A percentile compares a stretch with the other conserved stretches of the same genome.
Evolutionary conservation across 2,113 vertebrate genomes (phyloP).

Genomic region (Anthoscopus minutus): DNA sequence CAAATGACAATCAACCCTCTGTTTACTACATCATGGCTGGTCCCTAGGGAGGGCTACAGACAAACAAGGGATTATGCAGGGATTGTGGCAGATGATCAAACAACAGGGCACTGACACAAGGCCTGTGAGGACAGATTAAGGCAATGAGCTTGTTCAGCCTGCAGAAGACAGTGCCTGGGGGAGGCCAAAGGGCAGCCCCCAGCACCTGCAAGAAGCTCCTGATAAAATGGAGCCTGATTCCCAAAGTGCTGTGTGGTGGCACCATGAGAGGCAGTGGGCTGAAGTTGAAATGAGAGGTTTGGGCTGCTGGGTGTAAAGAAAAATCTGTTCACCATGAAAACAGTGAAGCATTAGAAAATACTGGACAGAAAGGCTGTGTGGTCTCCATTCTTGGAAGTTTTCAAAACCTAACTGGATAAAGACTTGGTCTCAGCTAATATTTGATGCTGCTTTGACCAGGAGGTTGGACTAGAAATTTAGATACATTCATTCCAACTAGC

Average conservation of each 20-base stretch:
- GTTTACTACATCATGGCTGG: not conserved
- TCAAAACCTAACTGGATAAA: not conserved
- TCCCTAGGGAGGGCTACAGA: not conserved
- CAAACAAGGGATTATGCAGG: not conserved
- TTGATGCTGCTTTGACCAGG: not conserved
- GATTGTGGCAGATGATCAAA: not conserved
- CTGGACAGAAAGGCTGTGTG: not conserved
- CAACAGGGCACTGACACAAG: not conserved
- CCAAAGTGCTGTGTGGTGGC: accelerated
- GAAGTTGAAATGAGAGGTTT: not conserved
- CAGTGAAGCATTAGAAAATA: not conserved
- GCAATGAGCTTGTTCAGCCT: not conserved
- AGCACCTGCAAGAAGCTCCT: not conserved
- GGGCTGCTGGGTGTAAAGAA: not conserved
- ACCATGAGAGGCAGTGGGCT: accelerated
- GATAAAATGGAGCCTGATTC: not conserved
- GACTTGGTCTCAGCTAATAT: not conserved
- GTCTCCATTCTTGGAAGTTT: not conserved
- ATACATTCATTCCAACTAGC: not conserved
- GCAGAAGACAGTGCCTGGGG: not conserved
- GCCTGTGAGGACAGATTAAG: not conserved
- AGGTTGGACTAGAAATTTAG: not conserved
- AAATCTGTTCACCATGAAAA: not conserved
- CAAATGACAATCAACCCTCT: not conserved
- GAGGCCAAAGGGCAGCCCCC: not conserved